Conservation (phyloP, 1,140 invertebrate genomes). For the Melipona quadrifasciata region DNA sequence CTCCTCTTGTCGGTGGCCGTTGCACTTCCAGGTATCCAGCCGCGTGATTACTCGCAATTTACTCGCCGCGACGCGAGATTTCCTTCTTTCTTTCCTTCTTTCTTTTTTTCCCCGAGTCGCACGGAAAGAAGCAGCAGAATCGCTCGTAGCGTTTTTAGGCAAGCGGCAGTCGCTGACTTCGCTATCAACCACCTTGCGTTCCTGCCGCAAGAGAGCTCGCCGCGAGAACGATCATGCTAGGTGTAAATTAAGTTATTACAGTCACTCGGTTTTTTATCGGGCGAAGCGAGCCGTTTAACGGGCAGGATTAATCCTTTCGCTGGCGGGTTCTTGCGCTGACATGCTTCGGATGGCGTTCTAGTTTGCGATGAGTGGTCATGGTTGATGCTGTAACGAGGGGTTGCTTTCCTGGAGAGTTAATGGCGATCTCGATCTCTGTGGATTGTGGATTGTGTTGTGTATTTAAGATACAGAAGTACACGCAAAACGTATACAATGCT, state of each 20-base stretch:
- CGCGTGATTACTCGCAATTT: constrained; percentile 63
- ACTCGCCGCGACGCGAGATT: constrained; percentile 45
- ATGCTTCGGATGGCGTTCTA: background rate
- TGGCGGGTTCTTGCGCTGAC: background rate
- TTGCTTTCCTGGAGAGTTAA: background rate
- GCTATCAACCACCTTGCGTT: background rate
- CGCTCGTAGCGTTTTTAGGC: constrained; percentile 24
- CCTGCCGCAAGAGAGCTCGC: background rate
- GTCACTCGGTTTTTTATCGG: background rate
- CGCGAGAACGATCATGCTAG: background rate
- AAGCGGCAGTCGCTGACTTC: background rate
- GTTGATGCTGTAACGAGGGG: background rate
- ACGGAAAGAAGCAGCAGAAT: background rate
- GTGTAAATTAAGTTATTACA: constrained; percentile 46
- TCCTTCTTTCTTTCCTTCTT: too few species aligned
- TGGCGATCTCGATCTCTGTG: background rate
- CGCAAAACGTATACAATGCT: too few species aligned
- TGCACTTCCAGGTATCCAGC: constrained; percentile 58
- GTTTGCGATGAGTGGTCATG: background rate
- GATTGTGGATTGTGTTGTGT: too few species aligned
- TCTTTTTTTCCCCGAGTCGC: background rate
- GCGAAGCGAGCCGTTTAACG: background rate
- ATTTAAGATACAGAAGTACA: too few species aligned
- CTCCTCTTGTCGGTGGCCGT: constrained; percentile 32
- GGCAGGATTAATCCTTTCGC: constrained; percentile 14